A percentile compares a stretch with the other conserved stretches of the same genome.
Conservation (phyloP, 2,888 invertebrate species). For the Cancer borealis region DNA sequence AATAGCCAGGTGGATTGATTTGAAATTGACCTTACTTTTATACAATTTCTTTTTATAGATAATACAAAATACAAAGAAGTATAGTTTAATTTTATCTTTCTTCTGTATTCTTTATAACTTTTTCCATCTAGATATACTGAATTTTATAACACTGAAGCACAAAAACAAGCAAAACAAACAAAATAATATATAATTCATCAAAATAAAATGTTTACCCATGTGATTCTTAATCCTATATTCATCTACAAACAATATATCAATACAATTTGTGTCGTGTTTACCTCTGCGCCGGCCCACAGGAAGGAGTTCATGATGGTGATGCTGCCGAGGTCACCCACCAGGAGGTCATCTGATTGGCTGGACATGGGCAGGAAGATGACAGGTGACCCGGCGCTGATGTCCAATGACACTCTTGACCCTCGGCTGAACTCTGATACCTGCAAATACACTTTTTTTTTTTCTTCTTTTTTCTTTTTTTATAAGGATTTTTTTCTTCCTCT, state of each 20-base stretch:
- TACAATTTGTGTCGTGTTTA: background rate
- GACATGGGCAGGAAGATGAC: conserved; percentile 93
- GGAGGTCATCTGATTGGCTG: conserved; percentile 87
- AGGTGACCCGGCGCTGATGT: conserved; percentile 88
- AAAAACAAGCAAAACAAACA: too few species aligned
- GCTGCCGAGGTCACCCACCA: conserved; percentile 90
- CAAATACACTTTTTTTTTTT: background rate
- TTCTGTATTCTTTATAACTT: too few species aligned
- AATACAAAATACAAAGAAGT: too few species aligned
- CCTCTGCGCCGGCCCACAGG: conserved; percentile 80
- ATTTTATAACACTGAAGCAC: too few species aligned
- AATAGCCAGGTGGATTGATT: background rate
- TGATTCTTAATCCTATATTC: background rate
- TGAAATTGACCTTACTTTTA: background rate
- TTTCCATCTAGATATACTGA: too few species aligned
- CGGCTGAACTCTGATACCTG: conserved; percentile 78
- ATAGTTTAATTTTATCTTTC: too few species aligned
- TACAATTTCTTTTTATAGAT: too few species aligned
- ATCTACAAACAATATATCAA: background rate
- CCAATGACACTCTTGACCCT: conserved; percentile 83
- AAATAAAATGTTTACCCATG: too few species aligned
- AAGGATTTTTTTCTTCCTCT: background rate
- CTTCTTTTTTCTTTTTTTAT: background rate
- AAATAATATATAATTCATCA: too few species aligned
- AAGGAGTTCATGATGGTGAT: conserved; percentile 90